Evolutionary conservation across 2,113 vertebrate genomes (phyloP), one percentile per base, ranked within the genome.

Genomic region (Cinclus cinclus): DNA sequence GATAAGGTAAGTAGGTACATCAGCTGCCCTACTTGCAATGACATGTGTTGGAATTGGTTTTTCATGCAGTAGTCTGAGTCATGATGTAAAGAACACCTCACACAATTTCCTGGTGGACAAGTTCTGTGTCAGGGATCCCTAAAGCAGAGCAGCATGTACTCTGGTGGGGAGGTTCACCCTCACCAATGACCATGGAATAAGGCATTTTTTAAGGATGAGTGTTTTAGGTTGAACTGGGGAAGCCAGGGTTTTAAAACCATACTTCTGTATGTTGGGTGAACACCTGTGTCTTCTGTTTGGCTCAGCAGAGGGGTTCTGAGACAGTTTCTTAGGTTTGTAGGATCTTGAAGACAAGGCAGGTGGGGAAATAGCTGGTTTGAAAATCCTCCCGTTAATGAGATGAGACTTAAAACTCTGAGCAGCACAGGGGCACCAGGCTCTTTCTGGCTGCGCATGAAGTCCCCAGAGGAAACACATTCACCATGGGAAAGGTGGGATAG

Each of bases 51-150:
- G 67, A 83, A 71, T 46, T 62, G 63, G 22, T 69, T 89, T 86
- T 63, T 63, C 46, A 30, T 20, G 7, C 3, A 3, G 14, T 15
- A 39, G 19, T 39, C 44, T 27, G 49, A 64, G 44, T 55, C 39
- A 9, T 6, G 24, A 76, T 1, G 7, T 33, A 20, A 13, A 44
- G 37, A 62, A 44, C n/a, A 25, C 0, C 0, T 41, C 8, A 5
- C 31, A 13, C 3, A 0, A 9, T 24, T n/a, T 59, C 18, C 59
- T 3, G 0, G 30, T 3, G 0, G 59, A n/a, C 1, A 9, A 0
- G 0, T 30, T 46, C 44, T 49, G 13, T 7, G 3, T 13, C 67
- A 42, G 47, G 0, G 0, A n/a, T 16, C 50, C 50, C 24, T 65
- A 22, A 44, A 3, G 13, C 15, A 22, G 27, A 53, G 55, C 55